These are phyloP conservation scores for Campaea margaritaria DNA, from an alignment of 2,888 invertebrate species.

Conservation along the genomic window DNA sequence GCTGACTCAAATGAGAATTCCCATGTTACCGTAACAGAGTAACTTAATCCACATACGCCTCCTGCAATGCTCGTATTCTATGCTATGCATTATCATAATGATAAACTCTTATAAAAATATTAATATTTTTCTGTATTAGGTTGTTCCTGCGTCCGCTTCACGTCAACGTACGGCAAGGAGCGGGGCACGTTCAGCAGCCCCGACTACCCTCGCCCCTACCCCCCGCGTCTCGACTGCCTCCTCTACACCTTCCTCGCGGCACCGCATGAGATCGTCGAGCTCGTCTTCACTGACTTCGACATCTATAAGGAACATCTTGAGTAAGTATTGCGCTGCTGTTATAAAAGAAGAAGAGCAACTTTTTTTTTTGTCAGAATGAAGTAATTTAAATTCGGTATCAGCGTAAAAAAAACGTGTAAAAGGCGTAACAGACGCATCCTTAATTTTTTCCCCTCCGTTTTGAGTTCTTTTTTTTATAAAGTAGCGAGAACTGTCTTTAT, in stretches of 20 bases:
- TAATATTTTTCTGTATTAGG: conserved; percentile 79
- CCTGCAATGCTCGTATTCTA: no score
- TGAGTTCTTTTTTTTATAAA: no score
- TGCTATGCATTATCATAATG: no score
- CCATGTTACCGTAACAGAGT: no score
- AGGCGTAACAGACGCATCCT: no score
- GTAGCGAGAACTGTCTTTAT: no score
- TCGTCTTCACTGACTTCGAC: conserved; percentile 92
- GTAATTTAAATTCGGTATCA: no score
- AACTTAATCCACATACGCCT: no score
- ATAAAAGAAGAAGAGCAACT: no score
- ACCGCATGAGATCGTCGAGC: conserved; percentile 92
- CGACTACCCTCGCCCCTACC: conserved; percentile 92
- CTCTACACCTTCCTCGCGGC: conserved; percentile 93
- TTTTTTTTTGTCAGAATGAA: background rate
- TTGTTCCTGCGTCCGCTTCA: conserved; percentile 93
- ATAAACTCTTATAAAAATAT: background rate
- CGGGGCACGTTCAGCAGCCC: conserved; percentile 93
- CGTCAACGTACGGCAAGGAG: conserved; percentile 91
- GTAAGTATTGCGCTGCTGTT: conserved; percentile 83
- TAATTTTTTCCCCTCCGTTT: no score
- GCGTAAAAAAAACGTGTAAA: no score
- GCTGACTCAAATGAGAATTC: no score
- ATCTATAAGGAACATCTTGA: conserved; percentile 87
- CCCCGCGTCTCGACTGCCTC: conserved; percentile 90